Percentiles rank a stretch among this genome's conserved stretches.
These are phyloP conservation scores for Troglohyphantes excavatus DNA, from an alignment of 2,888 invertebrate species.

Conservation along the genomic window DNA sequence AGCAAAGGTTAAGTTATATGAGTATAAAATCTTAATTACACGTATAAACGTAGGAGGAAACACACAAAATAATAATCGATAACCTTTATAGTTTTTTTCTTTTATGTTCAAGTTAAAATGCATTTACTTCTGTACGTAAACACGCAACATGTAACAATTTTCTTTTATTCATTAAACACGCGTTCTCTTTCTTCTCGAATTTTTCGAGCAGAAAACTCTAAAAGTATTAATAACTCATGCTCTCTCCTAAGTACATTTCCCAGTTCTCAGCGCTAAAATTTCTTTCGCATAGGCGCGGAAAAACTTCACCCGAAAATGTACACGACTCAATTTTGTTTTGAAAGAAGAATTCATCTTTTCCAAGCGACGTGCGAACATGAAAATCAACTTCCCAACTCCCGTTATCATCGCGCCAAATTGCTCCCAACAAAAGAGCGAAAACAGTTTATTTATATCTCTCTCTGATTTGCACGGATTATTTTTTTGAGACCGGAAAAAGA, in stretches of 20 bases:
- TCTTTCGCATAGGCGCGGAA: constrained; percentile 20
- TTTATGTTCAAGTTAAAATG: too few species aligned
- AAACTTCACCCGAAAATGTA: constrained; percentile 42
- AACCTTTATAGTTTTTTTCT: too few species aligned
- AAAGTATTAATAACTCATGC: constrained; percentile 3
- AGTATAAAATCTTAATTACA: too few species aligned
- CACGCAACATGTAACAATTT: neutral
- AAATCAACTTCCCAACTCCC: constrained; percentile 59
- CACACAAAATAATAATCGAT: too few species aligned
- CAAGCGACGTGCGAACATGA: constrained; percentile 65
- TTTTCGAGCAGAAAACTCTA: neutral
- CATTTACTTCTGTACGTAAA: too few species aligned
- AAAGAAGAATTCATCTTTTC: constrained; percentile 64
- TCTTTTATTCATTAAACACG: neutral
- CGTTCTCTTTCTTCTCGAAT: neutral
- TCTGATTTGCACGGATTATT: constrained; percentile 53
- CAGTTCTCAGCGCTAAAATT: neutral
- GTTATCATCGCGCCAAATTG: constrained; percentile 43
- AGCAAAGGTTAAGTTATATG: too few species aligned
- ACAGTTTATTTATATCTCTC: constrained; percentile 70
- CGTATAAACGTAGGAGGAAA: too few species aligned
- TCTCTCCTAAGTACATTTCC: neutral
- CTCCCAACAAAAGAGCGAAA: constrained; percentile 39
- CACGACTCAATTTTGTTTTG: constrained; percentile 59
- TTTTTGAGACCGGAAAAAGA: constrained; percentile 45